Conservation (phyloP, 2,888 invertebrate species). For the Pristionchus japonicus region DNA sequence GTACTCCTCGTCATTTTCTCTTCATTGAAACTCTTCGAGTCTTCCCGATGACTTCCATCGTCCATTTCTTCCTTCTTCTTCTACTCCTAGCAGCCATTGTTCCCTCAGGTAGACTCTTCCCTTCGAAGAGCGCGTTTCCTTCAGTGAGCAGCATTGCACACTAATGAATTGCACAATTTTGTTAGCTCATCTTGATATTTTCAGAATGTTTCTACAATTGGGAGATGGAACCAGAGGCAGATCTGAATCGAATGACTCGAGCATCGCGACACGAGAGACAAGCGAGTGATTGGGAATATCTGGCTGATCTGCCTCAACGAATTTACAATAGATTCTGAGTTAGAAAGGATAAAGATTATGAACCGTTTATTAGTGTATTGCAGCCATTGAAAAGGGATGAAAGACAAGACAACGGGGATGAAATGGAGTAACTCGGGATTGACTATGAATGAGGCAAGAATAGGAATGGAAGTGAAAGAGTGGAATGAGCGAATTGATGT, state of each 20-base stretch:
- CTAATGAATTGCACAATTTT: neutral
- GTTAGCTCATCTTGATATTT: neutral
- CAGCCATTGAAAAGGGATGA: neutral
- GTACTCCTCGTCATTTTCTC: neutral
- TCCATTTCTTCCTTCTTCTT: neutral
- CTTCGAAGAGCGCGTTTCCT: neutral
- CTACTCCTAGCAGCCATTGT: neutral
- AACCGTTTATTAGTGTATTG: slow-evolving; percentile 26
- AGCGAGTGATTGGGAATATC: neutral
- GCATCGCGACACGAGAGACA: neutral
- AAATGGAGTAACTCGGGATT: slow-evolving; percentile 19
- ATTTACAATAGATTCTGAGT: neutral
- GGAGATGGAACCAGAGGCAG: neutral
- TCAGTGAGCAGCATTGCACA: neutral
- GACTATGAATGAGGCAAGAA: neutral
- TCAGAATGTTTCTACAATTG: slow-evolving; percentile 15
- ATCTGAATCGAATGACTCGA: neutral
- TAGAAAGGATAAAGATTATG: neutral
- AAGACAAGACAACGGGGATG: neutral
- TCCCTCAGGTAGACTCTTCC: neutral
- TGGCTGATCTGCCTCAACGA: neutral
- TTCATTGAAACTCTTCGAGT: neutral
- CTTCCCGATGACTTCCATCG: neutral
- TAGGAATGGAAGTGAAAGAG: slow-evolving; percentile 28
- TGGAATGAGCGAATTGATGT: neutral